A percentile compares a stretch with the other conserved stretches of the same genome.
Conservation (phyloP, 2,797 vertebrate genomes). For the Silurus lanzhouensis region DNA sequence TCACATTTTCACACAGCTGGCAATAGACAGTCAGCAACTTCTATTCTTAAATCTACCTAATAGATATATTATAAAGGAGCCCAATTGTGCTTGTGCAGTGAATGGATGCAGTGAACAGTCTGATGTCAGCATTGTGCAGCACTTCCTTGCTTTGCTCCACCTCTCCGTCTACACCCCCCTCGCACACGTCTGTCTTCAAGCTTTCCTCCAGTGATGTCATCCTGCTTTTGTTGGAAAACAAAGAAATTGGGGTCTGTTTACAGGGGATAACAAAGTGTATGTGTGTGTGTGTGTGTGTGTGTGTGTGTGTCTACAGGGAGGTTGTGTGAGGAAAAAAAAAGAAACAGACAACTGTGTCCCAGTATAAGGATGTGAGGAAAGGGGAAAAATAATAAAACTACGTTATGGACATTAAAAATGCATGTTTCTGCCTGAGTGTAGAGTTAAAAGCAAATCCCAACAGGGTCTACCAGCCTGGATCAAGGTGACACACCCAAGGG, state of each 20-base stretch:
- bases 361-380: slow-evolving; percentile 33
- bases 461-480: slow-evolving; percentile 4
- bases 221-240: slow-evolving; percentile 75
- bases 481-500: slow-evolving; percentile 28
- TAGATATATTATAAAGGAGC: not conserved
- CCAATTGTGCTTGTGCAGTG: not conserved
- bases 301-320: slow-evolving; percentile 29
- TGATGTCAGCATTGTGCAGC: slow-evolving; percentile 52
- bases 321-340: slow-evolving; percentile 31
- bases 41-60: not conserved
- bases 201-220: slow-evolving; percentile 67
- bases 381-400: slow-evolving; percentile 13
- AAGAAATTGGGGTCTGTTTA: slow-evolving; percentile 73
- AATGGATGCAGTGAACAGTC: not conserved
- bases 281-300: not conserved
- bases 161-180: slow-evolving; percentile 27
- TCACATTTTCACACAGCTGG: not conserved
- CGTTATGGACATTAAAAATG: slow-evolving; percentile 35
- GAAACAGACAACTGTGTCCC: slow-evolving; percentile 41
- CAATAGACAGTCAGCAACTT: not conserved
- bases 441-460: slow-evolving; percentile 2
- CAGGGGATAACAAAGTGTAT: slow-evolving; percentile 70
- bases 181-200: slow-evolving; percentile 59
- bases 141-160: slow-evolving; percentile 8
- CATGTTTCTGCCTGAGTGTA: slow-evolving; percentile 21